phyloP scores from a whole-genome alignment of 2,113 vertebrate species.

The Phalacrocorax carbo region DNA sequence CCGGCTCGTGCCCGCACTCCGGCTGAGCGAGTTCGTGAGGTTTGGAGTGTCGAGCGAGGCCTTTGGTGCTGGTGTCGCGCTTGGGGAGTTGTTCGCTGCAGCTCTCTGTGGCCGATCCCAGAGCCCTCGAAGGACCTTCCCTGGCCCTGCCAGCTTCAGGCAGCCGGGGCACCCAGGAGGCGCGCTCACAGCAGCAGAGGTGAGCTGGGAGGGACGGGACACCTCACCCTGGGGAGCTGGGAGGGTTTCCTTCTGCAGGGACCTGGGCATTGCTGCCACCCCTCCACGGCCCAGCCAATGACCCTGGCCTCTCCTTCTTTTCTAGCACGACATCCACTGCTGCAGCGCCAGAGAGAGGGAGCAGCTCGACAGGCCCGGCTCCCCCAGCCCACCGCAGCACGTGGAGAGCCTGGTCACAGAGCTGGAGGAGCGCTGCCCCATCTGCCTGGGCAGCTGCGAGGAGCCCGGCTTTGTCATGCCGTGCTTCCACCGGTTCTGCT shows the following conservation, averaged over 20 bases:
- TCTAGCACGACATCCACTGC: no score
- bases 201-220: not conserved
- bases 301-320: not conserved
- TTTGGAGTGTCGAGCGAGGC: not conserved
- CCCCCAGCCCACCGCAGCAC: no score
- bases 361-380: no score
- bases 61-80: not conserved
- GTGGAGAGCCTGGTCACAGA: no score
- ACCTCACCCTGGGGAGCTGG: not conserved
- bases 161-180: accelerated
- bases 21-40: not conserved
- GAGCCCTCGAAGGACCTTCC: not conserved
- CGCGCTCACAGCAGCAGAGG: not conserved
- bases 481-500: no score
- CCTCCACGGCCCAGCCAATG: not conserved
- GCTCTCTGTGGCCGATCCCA: not conserved
- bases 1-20: not conserved
- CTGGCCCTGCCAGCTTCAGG: not conserved
- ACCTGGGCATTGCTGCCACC: not conserved
- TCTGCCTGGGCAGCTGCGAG: no score
- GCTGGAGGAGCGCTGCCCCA: no score
- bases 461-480: no score
- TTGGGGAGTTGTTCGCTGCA: not conserved
- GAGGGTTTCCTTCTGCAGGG: not conserved
- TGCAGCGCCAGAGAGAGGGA: no score